Conservation (phyloP, 2,888 invertebrate species). For the Brenthis hecate region DNA sequence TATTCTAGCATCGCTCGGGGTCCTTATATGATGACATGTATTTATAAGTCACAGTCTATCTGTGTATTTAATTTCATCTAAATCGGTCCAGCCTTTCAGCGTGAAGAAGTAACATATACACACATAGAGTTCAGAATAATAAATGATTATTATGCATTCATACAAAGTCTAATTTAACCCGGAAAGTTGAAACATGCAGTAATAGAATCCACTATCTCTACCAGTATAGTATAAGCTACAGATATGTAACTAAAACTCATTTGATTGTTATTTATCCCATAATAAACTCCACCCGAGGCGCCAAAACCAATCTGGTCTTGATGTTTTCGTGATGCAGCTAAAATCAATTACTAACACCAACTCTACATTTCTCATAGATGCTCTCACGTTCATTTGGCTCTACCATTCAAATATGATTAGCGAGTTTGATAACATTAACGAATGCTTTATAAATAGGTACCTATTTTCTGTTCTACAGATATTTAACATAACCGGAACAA, state of each 20-base stretch:
- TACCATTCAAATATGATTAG: slow-evolving; percentile 28
- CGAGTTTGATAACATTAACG: slow-evolving; percentile 24
- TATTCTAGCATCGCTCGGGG: too few relatives aligned
- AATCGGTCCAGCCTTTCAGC: too few relatives aligned
- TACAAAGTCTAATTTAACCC: too few relatives aligned
- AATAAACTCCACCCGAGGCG: slow-evolving; percentile 6
- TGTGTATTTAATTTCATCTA: too few relatives aligned
- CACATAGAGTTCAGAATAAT: too few relatives aligned
- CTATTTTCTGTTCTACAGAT: not conserved
- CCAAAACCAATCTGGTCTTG: slow-evolving; percentile 4
- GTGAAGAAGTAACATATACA: too few relatives aligned
- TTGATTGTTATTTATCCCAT: slow-evolving; percentile 3
- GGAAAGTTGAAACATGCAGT: too few relatives aligned
- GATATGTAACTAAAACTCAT: not conserved
- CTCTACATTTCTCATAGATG: slow-evolving; percentile 24
- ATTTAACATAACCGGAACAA: not conserved
- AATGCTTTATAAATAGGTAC: slow-evolving; percentile 8
- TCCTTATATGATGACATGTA: too few relatives aligned
- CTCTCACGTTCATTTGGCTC: slow-evolving; percentile 25
- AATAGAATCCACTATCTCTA: too few relatives aligned
- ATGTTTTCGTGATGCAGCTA: slow-evolving; percentile 4
- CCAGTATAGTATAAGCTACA: not conserved
- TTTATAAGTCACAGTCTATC: too few relatives aligned
- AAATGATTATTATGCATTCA: too few relatives aligned
- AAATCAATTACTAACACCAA: slow-evolving; percentile 9